Evolutionary conservation across 1,140 invertebrate species (phyloP).

Genomic region (Idris sp.): DNA sequence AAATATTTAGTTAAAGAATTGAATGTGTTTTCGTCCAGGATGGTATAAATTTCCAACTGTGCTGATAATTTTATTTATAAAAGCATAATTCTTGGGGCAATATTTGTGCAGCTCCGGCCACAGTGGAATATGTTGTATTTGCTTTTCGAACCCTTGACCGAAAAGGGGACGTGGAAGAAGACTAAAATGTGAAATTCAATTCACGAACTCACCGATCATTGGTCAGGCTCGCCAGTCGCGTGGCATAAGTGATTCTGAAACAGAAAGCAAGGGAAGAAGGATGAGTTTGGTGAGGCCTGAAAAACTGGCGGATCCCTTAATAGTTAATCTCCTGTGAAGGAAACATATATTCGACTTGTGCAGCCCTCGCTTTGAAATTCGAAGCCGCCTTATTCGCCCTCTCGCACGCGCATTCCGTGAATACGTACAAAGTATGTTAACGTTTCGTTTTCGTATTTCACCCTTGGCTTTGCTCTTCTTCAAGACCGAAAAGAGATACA

Average conservation of each 20-base stretch:
- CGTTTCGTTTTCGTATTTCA: slow-evolving; percentile 60
- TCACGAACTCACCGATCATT: slow-evolving; percentile 60
- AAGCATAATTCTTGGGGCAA: slow-evolving; percentile 27
- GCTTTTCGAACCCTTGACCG: slow-evolving; percentile 27
- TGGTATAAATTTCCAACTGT: slow-evolving; percentile 18
- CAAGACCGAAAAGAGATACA: slow-evolving; percentile 58
- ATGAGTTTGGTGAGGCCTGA: slow-evolving; percentile 14
- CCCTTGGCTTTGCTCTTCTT: slow-evolving; percentile 40
- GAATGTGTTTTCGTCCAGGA: slow-evolving; percentile 1
- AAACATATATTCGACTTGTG: slow-evolving; percentile 66
- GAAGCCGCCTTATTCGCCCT: slow-evolving; percentile 49
- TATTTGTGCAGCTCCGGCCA: slow-evolving; percentile 31
- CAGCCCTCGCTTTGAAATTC: slow-evolving; percentile 63
- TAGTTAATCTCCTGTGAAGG: slow-evolving; percentile 69
- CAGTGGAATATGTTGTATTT: slow-evolving; percentile 24
- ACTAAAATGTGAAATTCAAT: slow-evolving; percentile 34
- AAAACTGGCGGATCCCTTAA: slow-evolving; percentile 56
- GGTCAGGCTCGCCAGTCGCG: slow-evolving; percentile 33
- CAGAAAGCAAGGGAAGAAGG: slow-evolving; percentile 45
- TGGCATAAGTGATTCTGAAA: slow-evolving; percentile 65
- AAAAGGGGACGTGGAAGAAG: slow-evolving; percentile 2
- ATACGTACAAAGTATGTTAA: slow-evolving; percentile 64
- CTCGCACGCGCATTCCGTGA: slow-evolving; percentile 46
- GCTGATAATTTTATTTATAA: slow-evolving; percentile 43
- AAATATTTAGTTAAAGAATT: too few species aligned